Base-by-base conservation (phyloP, 2,797 vertebrate species). In the Syngnathus rostellatus region DNA sequence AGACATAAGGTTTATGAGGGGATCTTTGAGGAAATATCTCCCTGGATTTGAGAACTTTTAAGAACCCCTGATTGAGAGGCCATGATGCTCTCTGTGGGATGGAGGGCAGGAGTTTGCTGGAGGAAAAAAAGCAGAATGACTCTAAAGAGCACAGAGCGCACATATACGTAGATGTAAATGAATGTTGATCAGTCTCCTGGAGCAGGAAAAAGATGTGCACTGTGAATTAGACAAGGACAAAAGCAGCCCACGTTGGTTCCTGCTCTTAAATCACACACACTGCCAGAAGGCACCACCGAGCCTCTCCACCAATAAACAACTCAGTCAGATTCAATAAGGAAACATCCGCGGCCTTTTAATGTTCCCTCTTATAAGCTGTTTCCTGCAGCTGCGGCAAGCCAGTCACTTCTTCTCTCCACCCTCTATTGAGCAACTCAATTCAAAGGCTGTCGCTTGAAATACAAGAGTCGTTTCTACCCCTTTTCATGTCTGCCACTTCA, bases 171-270 rank as follows among this genome's bases (percentile, higher is more conserved):
- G 8, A 51, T 51, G 9, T 51, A 48, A 48, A 43, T 1, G 39
- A 57, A 78, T 66, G 31, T 80, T 78, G 78, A 84, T 85, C 73
- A 76, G 68, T 66, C 78, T 76, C 77, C 80, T 73, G 76, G 81
- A 74, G 76, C 66, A 65, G 68, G 39, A 68, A 72, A 75, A 75
- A 74, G 48, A 64, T 39, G 57, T 23, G 19, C 12, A 14, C 11
- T 21, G 23, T 55, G 53, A 55, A 55, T 55, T 31, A 14, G 10
- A 55, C 5, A 23, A 55, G 53, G 77, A 81, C 31, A 75, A 80
- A 86, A 57, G 63, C 6, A 0, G 43, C 70, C 39, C 43, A 6
- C 53, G 23, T 31, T 25, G 53, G 23, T 55, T 55, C 53, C 23
- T 31, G 53, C 45, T 73, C 64, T 70, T 64, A 37, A 61, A 62